Conservation (phyloP, 2,888 invertebrate genomes). For the Andrena fulva region DNA sequence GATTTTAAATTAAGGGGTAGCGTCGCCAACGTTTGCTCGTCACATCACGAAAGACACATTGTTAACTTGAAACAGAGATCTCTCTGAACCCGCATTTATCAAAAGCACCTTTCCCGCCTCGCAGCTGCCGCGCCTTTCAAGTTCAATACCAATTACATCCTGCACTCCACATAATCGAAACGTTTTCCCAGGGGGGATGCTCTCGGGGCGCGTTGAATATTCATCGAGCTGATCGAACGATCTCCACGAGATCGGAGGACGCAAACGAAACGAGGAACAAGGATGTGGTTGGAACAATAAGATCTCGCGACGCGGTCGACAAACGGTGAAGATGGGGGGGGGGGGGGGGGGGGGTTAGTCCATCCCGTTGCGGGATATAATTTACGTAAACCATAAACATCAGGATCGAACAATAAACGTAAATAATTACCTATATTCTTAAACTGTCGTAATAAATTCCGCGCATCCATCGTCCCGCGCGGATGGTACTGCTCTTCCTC, state of each 20-base stretch:
- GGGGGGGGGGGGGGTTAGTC: conserved; percentile 24
- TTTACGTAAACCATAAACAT: conserved; percentile 78
- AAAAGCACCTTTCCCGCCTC: neutral
- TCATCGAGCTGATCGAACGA: conserved; percentile 35
- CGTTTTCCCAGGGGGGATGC: conserved; percentile 17
- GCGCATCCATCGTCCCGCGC: conserved; percentile 62
- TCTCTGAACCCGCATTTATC: neutral
- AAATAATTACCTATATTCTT: conserved; percentile 77
- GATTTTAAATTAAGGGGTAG: neutral
- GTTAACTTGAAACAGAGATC: neutral
- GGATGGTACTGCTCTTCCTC: conserved; percentile 31
- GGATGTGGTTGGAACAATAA: conserved; percentile 54
- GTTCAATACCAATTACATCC: neutral
- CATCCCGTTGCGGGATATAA: conserved; percentile 70
- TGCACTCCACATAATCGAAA: conserved; percentile 27
- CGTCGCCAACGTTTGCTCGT: neutral
- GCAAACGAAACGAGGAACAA: neutral
- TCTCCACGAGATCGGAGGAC: neutral
- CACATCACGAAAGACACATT: neutral
- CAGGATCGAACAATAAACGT: conserved; percentile 76
- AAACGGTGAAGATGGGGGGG: conserved; percentile 31
- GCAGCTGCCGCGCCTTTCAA: conserved; percentile 18
- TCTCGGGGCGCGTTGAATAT: conserved; percentile 34
- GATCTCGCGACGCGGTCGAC: conserved; percentile 43
- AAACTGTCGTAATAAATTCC: conserved; percentile 77